Conservation (phyloP, 2,113 vertebrate genomes). For the Dascyllus trimaculatus region DNA sequence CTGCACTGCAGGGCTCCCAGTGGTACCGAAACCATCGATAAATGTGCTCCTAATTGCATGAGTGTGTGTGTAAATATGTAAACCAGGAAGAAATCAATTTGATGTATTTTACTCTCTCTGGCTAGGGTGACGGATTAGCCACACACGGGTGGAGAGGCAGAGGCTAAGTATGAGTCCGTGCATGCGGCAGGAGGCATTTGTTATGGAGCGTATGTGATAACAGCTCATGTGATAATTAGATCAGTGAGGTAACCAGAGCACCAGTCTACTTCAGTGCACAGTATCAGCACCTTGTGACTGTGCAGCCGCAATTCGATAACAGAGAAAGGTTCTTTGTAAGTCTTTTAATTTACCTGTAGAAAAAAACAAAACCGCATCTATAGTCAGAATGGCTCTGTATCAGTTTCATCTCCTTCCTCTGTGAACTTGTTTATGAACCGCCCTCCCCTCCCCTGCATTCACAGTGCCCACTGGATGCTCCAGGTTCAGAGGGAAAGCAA, state of each 20-base stretch:
- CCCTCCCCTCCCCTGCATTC: constrained; percentile 38
- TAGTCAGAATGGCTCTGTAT: constrained; percentile 37
- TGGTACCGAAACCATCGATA: constrained; percentile 68
- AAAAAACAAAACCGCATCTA: not conserved
- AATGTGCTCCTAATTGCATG: constrained; percentile 75
- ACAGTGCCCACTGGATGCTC: constrained; percentile 40
- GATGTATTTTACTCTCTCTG: constrained; percentile 60
- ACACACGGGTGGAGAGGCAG: constrained; percentile 44
- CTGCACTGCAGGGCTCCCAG: constrained; percentile 59
- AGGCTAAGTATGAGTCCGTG: constrained; percentile 46
- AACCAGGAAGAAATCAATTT: constrained; percentile 76
- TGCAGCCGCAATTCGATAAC: constrained; percentile 55
- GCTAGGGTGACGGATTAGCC: constrained; percentile 74
- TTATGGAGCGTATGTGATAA: constrained; percentile 61
- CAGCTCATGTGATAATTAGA: constrained; percentile 68
- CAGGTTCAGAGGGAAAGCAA: constrained; percentile 47
- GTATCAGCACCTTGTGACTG: constrained; percentile 35
- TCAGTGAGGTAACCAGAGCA: constrained; percentile 69
- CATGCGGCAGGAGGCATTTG: constrained; percentile 52
- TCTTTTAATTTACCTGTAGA: constrained; percentile 57
- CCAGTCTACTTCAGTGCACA: constrained; percentile 14
- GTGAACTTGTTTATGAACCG: constrained; percentile 49
- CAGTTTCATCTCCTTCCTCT: constrained; percentile 28
- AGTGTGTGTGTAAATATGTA: constrained; percentile 80
- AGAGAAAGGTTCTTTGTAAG: constrained; percentile 32